phyloP scores from a whole-genome alignment of 2,113 vertebrate genomes.

The Pipra filicauda region DNA sequence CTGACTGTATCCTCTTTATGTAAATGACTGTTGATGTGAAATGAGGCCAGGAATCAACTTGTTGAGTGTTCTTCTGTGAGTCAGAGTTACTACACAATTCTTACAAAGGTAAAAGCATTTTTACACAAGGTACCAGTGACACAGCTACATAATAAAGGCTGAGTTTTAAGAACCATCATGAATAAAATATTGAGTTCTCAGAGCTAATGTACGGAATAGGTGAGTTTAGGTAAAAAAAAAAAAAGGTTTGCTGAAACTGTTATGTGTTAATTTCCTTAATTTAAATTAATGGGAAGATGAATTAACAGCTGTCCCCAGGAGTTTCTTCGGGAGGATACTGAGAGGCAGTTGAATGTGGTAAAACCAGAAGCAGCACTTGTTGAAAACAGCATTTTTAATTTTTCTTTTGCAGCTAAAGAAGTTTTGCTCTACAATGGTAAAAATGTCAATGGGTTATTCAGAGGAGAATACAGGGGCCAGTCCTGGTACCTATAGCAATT shows the following conservation, averaged over 20 bases:
- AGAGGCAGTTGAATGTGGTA: neutral
- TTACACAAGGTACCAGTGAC: neutral
- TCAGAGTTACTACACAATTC: neutral
- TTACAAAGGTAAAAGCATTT: neutral
- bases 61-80: neutral
- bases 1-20: neutral
- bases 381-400: neutral
- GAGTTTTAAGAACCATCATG: neutral
- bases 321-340: neutral
- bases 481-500: fast-evolving
- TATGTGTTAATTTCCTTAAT: neutral
- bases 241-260: neutral
- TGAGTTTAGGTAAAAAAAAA: neutral
- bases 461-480: neutral
- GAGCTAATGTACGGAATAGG: neutral
- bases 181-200: neutral
- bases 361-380: neutral
- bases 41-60: neutral
- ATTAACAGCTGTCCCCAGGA: neutral
- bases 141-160: neutral
- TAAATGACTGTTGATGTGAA: neutral
- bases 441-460: neutral
- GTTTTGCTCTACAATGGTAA: neutral
- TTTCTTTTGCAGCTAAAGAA: neutral
- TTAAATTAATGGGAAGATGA: neutral